Base-by-base conservation (phyloP, 2,888 invertebrate species). In the Heliconius hortense region DNA sequence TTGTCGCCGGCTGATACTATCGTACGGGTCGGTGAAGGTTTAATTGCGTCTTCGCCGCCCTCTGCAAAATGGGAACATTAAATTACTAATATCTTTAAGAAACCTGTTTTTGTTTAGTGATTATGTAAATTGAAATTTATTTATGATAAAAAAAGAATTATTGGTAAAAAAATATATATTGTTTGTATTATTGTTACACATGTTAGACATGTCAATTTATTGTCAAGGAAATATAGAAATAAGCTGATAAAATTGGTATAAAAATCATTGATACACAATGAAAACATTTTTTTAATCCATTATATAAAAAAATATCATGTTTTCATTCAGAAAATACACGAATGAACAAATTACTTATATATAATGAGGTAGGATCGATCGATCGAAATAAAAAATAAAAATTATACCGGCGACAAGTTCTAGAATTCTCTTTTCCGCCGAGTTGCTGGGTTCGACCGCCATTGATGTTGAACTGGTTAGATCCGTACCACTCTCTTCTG, bases 361-460 rank as follows among this genome's bases (percentile, higher is more conserved):
- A n/a, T 56, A 48, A 59, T 4, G 24, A 24, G 13, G 24, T 13
- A 24, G 24, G n/a, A 35, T 35, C 2, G 35, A 8, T 64, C 1
- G n/a, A 35, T 13, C 4, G n/a, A 35, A n/a, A 24, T 39, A 64
- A 64, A 39, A 26, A 26, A 31, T 21, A 1, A 53, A 70, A 31
- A 26, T 35, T 66, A 71, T 81, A 92, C 95, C 96, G 81, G 96
- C 95, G 79, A 96, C 95, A 83, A 97, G 93, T 79, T 97, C 96
- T 80, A 96, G 92, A 81, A 97, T 96, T 82, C 96, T 95, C 84
- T 96, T 95, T 83, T 96, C 96, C 56, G 96, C 96, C 8, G 95
- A 95, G 84, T 95, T 96, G 82, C 95, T 95, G 39, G 97, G 95
- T 83, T 97, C 97, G 87, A 97, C 96, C 64, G 97, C 96, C 82